Evolutionary conservation across 2,888 invertebrate species (phyloP), one percentile per base, ranked within the genome.

Genomic region (Ormyrus pomaceus): DNA sequence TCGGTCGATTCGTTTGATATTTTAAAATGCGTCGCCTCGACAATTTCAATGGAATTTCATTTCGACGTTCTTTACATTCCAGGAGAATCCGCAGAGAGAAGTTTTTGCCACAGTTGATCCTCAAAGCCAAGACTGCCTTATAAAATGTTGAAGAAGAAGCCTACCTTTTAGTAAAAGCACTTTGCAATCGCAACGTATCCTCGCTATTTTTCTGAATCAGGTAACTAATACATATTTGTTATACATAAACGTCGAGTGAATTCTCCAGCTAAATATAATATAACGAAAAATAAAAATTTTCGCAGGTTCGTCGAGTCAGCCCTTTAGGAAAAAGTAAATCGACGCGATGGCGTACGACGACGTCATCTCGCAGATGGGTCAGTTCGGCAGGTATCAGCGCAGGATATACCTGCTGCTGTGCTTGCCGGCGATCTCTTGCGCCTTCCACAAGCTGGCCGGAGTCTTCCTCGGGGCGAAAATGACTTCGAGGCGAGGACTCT

Each of bases 401-500:
- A 91, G 94, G 82, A 94, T 95, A 82, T 95, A 94, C 86, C 91
- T 95, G 81, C 89, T 95, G 62, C 91, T 95, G 62, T 95, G 95
- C 86, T 91, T 95, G 68, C 95, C 95, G 34, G 94, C 94, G 7
- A 94, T 95, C 86, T 92, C 94, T 13, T 95, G 95, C 89, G 95
- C 95, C 68, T 94, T 95, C 84, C 95, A 95, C 88, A 95, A 95
- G 88, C 90, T 95, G 62, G 94, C 93, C 13, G 94, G 94, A 79
- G 95, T 95, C 0, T 95, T 95, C 87, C 91, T 95, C 7, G 92
- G 94, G 79, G 94, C 94, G 5, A 94, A 93, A 90, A 93, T 94
- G 77, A 90, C 93, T 79, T 93, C 93, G 87, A 93, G 94, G 94
- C 93, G 88, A 87, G 58, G 7, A 5, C 6, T 3, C 4, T 34